Percentiles rank a stretch among this genome's conserved stretches.
phyloP scores from a whole-genome alignment of 2,797 vertebrate species.

The Molossus alvarezi region DNA sequence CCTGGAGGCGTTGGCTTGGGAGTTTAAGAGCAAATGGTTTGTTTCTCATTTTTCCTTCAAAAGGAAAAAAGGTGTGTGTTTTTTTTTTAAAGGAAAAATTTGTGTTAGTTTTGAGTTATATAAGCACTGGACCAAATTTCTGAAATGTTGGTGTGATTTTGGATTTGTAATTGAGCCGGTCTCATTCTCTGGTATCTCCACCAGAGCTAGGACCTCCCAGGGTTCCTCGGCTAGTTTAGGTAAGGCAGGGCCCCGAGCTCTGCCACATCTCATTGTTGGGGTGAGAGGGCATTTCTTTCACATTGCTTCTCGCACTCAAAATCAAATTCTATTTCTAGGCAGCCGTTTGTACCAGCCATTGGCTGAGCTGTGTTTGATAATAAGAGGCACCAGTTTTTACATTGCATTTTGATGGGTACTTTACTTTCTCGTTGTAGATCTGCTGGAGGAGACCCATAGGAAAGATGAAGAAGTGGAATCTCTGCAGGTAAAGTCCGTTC shows the following conservation, averaged over 20 bases:
- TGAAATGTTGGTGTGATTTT: constrained; percentile 30
- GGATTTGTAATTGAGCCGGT: not conserved
- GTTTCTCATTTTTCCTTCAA: constrained; percentile 70
- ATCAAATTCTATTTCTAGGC: not conserved
- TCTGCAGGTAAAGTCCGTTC: constrained; percentile 93
- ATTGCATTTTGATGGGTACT: constrained; percentile 53
- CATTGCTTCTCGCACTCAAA: constrained; percentile 33
- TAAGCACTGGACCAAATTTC: constrained; percentile 34
- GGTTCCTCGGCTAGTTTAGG: not conserved
- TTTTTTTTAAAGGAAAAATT: constrained; percentile 21
- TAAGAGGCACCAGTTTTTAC: constrained; percentile 43
- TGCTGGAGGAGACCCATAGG: constrained; percentile 92
- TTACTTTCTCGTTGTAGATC: constrained; percentile 91
- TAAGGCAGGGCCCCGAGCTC: constrained; percentile 4
- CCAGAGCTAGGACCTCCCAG: not conserved
- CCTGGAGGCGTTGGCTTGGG: constrained; percentile 36
- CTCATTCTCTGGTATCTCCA: not conserved
- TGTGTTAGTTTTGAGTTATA: constrained; percentile 42
- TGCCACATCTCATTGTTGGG: not conserved
- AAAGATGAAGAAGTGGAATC: constrained; percentile 95
- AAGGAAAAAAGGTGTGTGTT: not conserved
- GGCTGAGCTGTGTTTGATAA: constrained; percentile 63
- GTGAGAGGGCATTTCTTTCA: not conserved
- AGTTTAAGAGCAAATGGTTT: constrained; percentile 69
- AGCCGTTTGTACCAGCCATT: not conserved